Evolutionary conservation across 2,797 vertebrate species (phyloP).

Genomic region (Monodelphis domestica): DNA sequence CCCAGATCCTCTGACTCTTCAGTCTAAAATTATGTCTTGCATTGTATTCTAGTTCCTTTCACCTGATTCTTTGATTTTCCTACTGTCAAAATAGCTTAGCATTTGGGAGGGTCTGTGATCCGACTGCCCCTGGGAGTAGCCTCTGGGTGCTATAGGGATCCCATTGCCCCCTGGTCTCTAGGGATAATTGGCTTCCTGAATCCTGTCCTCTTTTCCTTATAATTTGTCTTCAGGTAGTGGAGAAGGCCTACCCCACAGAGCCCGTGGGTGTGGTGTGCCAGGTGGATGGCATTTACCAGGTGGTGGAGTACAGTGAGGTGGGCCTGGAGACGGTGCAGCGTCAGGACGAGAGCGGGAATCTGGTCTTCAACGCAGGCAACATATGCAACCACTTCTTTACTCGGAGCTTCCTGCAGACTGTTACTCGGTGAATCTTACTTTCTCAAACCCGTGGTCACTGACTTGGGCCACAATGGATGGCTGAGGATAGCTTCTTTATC

Average conservation of each 20-base stretch:
- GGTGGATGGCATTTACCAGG: constrained; percentile 90
- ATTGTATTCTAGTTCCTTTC: not conserved
- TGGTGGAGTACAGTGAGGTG: constrained; percentile 97
- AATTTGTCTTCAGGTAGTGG: constrained; percentile 90
- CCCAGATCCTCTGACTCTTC: not conserved
- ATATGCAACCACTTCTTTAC: constrained; percentile 99
- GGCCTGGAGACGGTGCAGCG: constrained; percentile 84
- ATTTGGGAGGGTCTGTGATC: not conserved
- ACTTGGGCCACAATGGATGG: rapidly evolving
- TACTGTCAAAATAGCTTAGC: not conserved
- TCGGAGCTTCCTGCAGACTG: constrained; percentile 88
- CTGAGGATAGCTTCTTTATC: not conserved
- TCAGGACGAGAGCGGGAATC: constrained; percentile 81
- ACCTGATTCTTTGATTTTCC: not conserved
- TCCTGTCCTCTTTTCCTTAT: not conserved
- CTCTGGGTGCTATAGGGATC: not conserved
- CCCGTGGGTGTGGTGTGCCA: constrained; percentile 95
- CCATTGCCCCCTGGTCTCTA: not conserved
- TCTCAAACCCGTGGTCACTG: not conserved
- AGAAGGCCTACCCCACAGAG: constrained; percentile 90
- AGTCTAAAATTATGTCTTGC: not conserved
- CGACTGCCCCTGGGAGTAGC: not conserved
- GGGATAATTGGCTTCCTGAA: not conserved
- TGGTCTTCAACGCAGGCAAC: constrained; percentile 91
- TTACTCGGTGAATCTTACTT: constrained; percentile 86